Conservation (phyloP, 2,888 invertebrate genomes). For the Torymus auratus region DNA sequence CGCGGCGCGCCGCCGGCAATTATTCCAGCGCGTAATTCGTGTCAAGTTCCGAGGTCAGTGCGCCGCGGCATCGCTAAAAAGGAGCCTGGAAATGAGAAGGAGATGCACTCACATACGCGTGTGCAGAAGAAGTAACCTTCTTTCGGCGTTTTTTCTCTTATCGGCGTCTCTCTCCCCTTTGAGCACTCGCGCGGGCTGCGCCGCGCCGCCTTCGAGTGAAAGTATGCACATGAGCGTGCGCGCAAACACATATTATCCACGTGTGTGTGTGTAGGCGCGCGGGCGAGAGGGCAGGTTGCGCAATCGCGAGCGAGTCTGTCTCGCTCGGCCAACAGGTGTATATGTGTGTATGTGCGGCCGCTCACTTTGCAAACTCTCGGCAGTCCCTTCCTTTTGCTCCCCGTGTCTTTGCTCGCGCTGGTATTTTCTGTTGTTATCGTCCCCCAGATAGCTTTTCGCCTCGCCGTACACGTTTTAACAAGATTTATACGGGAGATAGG, state of each 20-base stretch:
- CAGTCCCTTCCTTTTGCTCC: constrained; percentile 34
- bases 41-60: constrained; percentile 51
- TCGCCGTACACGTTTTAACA: not conserved
- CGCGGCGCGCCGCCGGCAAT: constrained; percentile 28
- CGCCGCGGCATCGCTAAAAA: not conserved
- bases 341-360: constrained; percentile 8
- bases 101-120: not conserved
- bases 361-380: constrained; percentile 16
- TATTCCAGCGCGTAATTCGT: constrained; percentile 31
- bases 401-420: constrained; percentile 1
- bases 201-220: constrained; percentile 24
- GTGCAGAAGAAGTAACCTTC: not conserved
- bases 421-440: constrained; percentile 27
- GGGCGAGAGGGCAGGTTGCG: constrained; percentile 19
- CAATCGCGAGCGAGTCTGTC: constrained; percentile 26
- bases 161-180: not conserved
- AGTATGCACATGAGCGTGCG: constrained; percentile 15
- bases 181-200: not conserved
- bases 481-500: constrained; percentile 14
- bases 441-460: not conserved
- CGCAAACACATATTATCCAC: not conserved
- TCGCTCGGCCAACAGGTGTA: constrained; percentile 33
- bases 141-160: constrained; percentile 14
- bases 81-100: not conserved
- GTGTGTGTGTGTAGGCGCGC: not conserved